Percentiles rank a stretch among this genome's conserved stretches.
Evolutionary conservation across 2,113 vertebrate genomes (phyloP).

Genomic region (Hydrolagus affinis): DNA sequence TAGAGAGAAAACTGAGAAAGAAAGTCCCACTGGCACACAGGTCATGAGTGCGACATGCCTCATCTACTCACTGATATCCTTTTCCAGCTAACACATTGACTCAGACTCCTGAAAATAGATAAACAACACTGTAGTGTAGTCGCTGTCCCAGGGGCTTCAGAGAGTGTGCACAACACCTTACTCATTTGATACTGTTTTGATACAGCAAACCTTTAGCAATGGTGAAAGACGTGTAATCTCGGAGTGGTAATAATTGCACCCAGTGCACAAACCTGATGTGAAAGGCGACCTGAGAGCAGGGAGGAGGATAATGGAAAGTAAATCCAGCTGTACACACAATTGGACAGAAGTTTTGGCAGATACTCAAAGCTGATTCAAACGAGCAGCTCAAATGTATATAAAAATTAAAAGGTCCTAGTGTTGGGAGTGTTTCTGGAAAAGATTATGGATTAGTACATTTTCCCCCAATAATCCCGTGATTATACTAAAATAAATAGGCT

Average conservation of each 20-base stretch:
- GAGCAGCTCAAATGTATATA: neutral
- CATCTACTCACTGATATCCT: too few relatives aligned
- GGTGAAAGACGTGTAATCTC: neutral
- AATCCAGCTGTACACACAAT: conserved; percentile 26
- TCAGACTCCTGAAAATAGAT: too few relatives aligned
- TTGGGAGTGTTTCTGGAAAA: conserved; percentile 2
- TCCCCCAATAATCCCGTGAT: neutral
- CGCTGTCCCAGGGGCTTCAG: too few relatives aligned
- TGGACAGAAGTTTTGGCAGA: conserved; percentile 22
- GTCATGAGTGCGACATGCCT: too few relatives aligned
- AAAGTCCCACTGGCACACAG: too few relatives aligned
- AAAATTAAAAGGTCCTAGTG: conserved; percentile 2
- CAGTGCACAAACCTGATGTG: too few relatives aligned
- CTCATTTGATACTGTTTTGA: neutral
- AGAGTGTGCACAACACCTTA: neutral
- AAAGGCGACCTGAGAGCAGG: neutral
- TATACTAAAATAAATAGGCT: conserved; percentile 25
- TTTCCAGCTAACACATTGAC: too few relatives aligned
- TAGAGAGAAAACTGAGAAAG: too few relatives aligned
- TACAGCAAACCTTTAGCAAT: neutral
- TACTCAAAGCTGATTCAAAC: conserved; percentile 12
- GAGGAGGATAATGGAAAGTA: conserved; percentile 15
- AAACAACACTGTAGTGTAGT: too few relatives aligned
- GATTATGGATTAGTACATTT: conserved; percentile 18
- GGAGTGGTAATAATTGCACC: neutral